Conservation (phyloP, 2,113 vertebrate genomes). For the Labrus mixtus region DNA sequence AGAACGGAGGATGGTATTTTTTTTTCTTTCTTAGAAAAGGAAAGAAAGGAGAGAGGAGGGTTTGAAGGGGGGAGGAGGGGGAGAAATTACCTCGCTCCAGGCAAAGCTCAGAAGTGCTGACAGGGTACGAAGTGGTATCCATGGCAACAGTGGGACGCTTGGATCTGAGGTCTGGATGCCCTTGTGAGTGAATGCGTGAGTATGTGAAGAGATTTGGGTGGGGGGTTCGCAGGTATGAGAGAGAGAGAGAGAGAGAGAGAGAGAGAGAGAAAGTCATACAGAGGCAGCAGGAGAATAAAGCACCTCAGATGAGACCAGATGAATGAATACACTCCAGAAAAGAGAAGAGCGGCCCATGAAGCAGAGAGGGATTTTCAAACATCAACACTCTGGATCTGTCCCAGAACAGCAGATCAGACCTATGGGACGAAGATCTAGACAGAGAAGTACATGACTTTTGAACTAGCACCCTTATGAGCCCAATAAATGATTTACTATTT, state of each 20-base stretch:
- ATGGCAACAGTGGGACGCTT: constrained; percentile 62
- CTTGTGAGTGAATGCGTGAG: constrained; percentile 15
- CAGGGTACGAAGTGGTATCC: constrained; percentile 57
- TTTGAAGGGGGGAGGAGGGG: constrained; percentile 37
- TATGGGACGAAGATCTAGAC: background rate
- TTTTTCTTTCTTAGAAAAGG: constrained; percentile 4
- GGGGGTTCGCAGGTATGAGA: constrained; percentile 45
- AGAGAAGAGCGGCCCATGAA: constrained; percentile 16
- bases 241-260: background rate
- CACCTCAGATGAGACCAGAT: constrained; percentile 34
- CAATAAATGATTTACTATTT: no score
- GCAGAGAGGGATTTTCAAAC: constrained; percentile 49
- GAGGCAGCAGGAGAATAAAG: constrained; percentile 46
- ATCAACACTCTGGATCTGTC: constrained; percentile 8
- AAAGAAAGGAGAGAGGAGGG: constrained; percentile 18
- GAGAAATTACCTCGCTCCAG: constrained; percentile 57
- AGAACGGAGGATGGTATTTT: constrained; percentile 62
- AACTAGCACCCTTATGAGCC: no score
- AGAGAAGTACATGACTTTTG: background rate
- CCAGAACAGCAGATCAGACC: constrained; percentile 9
- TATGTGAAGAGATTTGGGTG: constrained; percentile 12
- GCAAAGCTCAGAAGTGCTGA: constrained; percentile 69
- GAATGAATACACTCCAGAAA: constrained; percentile 42
- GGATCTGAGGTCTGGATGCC: constrained; percentile 37
- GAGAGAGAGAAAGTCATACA: background rate